Base-by-base conservation (phyloP, 1,140 invertebrate genomes). In the Tetramorium simillimum region DNA sequence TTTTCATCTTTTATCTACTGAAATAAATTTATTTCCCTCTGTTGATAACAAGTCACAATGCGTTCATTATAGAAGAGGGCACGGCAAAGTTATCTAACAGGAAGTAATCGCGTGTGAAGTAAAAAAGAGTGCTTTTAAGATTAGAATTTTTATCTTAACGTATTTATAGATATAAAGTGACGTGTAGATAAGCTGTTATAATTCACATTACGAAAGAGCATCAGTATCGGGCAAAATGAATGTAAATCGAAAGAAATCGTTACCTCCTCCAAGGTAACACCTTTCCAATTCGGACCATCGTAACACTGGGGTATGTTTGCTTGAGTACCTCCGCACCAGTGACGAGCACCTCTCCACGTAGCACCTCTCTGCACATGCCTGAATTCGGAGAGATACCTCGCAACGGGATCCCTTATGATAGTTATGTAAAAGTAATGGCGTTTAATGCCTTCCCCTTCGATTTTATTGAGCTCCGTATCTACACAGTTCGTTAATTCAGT, bases 351-450 rank as follows among this genome's bases (percentile, higher is more conserved):
- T 94, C 97, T 97, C 99, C 99, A 99, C n/a, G 99, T 99, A 67
- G 99, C 99, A 49, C 99, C 99, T 43, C 99, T 96, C 93, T 99
- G 97, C 49, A 99, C 99, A 95, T 99, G 99, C 65, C 97, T 96
- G 95, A 98, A 99, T 95, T 99, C 99, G 85, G 98, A 99, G 88
- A 99, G 95, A 95, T 98, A 99, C 89, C 99, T 96, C 33, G 97
- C 95, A 40, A 99, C 97, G 14, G 99, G 99, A 93, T 99, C 98
- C 85, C 99, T 96, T 46, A 99, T 96, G 85, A 99, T 96, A 28
- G 99, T 99, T 80, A 99, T 98, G 95, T 99, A 99, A 95, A 99
- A 99, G 95, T 99, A 99, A 91, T 97, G 96, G 89, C 98, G 95
- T 92, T 98, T 98, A 1, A 97, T 96, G 6, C 96, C 96, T 73